Percentiles rank a stretch among this genome's conserved stretches.
These are phyloP conservation scores for Trichonephila clavipes DNA, from an alignment of 1,140 invertebrate species.

Conservation along the genomic window DNA sequence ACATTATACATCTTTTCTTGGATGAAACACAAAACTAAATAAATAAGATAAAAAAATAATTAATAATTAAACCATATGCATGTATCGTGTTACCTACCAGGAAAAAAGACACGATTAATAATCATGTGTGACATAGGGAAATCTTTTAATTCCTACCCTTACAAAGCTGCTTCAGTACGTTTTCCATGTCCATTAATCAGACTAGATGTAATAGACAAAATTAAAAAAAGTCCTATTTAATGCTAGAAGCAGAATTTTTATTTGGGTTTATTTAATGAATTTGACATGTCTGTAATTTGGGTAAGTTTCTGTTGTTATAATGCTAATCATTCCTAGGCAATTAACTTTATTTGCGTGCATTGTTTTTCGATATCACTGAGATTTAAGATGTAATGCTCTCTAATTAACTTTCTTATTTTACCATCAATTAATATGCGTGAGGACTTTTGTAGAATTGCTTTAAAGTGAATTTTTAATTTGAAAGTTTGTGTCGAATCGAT, in stretches of 20 bases:
- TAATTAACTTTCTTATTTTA: constrained; percentile 25
- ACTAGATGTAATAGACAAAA: not conserved
- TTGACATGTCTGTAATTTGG: not conserved
- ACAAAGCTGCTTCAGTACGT: not conserved
- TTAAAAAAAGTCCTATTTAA: not conserved
- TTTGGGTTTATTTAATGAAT: not conserved
- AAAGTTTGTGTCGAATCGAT: too few relatives aligned
- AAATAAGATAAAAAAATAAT: not conserved
- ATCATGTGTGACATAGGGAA: constrained; percentile 23
- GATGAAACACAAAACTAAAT: not conserved
- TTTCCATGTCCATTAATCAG: constrained; percentile 25
- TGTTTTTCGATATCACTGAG: not conserved
- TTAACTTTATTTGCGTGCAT: not conserved
- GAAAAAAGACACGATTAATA: constrained; percentile 47
- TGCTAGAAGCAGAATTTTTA: not conserved
- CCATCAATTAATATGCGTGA: not conserved
- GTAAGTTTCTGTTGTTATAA: not conserved
- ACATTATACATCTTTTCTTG: not conserved
- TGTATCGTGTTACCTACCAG: not conserved
- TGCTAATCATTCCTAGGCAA: not conserved
- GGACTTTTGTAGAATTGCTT: not conserved
- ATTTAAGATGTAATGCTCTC: constrained; percentile 3
- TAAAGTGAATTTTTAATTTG: not conserved
- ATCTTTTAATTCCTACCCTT: constrained; percentile 42
- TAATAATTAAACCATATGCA: constrained; percentile 42